These are phyloP conservation scores for Rhea americana DNA, from an alignment of 2,113 vertebrate genomes.

Conservation along the genomic window DNA sequence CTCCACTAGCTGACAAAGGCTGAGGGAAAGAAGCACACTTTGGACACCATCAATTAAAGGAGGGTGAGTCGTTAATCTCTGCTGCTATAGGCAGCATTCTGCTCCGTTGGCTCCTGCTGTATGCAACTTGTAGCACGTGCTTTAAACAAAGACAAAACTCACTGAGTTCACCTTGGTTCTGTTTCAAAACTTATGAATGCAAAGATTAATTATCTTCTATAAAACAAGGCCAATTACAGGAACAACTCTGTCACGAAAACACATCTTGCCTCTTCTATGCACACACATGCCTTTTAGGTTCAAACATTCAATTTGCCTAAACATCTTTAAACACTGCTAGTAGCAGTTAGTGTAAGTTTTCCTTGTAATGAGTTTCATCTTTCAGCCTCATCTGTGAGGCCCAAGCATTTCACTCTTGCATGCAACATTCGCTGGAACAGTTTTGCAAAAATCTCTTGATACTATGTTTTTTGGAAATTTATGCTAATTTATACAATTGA, in stretches of 20 bases:
- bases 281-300: not conserved
- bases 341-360: not conserved
- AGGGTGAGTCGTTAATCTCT: slow-evolving; percentile 62
- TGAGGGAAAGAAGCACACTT: slow-evolving; percentile 28
- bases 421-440: not conserved
- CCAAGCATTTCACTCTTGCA: not conserved
- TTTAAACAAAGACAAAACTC: slow-evolving; percentile 16
- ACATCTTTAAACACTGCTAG: not conserved
- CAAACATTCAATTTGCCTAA: not conserved
- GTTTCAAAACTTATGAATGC: not conserved
- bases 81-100: slow-evolving; percentile 56
- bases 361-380: not conserved
- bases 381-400: not conserved
- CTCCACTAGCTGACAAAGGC: slow-evolving; percentile 36
- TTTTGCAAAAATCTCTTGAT: not conserved
- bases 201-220: not conserved
- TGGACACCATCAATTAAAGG: slow-evolving; percentile 51
- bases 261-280: not conserved
- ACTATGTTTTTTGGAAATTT: not conserved
- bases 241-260: not conserved
- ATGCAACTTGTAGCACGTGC: not conserved
- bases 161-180: not conserved
- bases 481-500: slow-evolving; percentile 42
- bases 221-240: not conserved
- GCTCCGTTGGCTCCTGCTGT: not conserved